These are phyloP conservation scores for Amblyteles armatorius DNA, from an alignment of 2,888 invertebrate genomes.

Conservation along the genomic window DNA sequence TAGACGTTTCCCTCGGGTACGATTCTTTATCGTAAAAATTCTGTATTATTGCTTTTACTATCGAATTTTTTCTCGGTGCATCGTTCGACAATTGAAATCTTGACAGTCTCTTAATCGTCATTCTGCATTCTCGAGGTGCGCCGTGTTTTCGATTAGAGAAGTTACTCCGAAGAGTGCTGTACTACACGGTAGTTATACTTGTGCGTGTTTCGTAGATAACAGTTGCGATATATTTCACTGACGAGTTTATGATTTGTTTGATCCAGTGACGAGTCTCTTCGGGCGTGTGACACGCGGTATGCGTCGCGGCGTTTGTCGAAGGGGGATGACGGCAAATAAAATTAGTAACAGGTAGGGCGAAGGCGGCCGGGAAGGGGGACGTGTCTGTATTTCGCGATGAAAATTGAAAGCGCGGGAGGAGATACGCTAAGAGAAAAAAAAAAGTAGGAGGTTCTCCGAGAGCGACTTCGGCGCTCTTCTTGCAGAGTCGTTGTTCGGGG, in stretches of 20 bases:
- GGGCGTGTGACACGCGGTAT: not conserved
- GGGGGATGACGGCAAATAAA: conserved; percentile 14
- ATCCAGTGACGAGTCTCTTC: conserved; percentile 35
- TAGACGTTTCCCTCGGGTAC: no score
- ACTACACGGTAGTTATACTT: conserved; percentile 21
- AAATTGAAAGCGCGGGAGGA: not conserved
- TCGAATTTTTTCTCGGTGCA: not conserved
- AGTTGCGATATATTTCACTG: conserved; percentile 32
- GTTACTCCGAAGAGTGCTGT: not conserved
- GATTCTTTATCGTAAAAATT: no score
- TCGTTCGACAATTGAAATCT: not conserved
- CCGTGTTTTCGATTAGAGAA: not conserved
- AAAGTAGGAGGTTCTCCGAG: not conserved
- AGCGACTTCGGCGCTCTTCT: conserved; percentile 10
- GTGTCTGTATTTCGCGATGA: not conserved
- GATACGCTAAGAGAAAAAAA: not conserved
- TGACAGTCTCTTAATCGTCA: not conserved
- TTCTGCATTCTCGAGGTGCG: not conserved
- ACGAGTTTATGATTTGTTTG: conserved; percentile 63
- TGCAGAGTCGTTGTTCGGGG: conserved; percentile 5
- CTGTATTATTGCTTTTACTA: not conserved
- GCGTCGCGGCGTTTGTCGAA: conserved; percentile 42
- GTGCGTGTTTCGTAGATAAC: conserved; percentile 40
- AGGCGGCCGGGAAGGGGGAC: not conserved
- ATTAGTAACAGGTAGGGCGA: not conserved